Evolutionary conservation across 1,140 invertebrate genomes (phyloP), one percentile per base, ranked within the genome.

Genomic region (Colletes gigas): DNA sequence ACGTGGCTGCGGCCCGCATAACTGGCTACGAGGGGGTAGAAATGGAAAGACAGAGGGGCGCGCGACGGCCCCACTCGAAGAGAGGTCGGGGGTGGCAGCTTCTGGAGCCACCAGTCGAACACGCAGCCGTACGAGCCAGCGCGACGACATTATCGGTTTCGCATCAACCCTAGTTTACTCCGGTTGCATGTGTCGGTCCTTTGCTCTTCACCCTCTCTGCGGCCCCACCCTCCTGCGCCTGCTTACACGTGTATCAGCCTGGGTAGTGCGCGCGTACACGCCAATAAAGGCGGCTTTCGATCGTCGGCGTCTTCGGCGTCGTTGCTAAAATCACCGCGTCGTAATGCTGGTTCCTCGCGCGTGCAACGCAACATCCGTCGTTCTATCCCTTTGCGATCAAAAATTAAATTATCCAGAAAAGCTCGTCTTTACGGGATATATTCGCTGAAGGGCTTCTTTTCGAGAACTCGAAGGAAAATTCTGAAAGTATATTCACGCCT

Each of bases 81-180:
- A 10, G 68, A 8, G 17, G 67, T 19, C 7, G 47, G 65, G 68
- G 60, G 66, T 54, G 66, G 81, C 73, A 39, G 54, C 8, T 39
- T 68, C 19, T n/a, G 39, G 73, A 86, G 84, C 81, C 71, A 72
- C 15, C 75, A 78, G 60, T 87, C 75, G 83, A 82, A 77, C 55
- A 67, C 39, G 21, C 68, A 59, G 47, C 62, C 39, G 21, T 75
- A 60, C 75, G 79, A 79, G 75, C 75, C 71, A 57, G 63, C 74
- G 47, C 78, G 85, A 88, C 71, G 83, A 88, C 89, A 91, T 92
- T 92, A 92, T 92, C 88, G 91, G 91, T 91, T 92, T 91, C 86
- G 83, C 90, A 92, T 92, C 91, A 90, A 89, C 73, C 74, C 77
- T 81, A 78, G 76, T 89, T 90, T 88, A 86, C 87, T 86, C 78